A percentile compares a stretch with the other conserved stretches of the same genome.
Conservation (phyloP, 2,797 vertebrate genomes). For the Anabas testudineus region DNA sequence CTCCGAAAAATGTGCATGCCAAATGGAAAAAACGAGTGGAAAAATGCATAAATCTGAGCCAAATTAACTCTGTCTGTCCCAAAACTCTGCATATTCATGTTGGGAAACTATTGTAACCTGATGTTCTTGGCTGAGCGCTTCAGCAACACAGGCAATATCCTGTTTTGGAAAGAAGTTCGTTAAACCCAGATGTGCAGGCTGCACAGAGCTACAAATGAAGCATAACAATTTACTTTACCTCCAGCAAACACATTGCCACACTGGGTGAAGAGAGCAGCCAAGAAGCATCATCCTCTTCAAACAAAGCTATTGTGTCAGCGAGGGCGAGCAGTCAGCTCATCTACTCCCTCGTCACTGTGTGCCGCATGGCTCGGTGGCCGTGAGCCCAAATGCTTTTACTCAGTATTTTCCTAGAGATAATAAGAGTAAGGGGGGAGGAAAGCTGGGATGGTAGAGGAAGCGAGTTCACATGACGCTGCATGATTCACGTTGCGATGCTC, state of each 20-base stretch:
- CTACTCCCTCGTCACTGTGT: slow-evolving; percentile 40
- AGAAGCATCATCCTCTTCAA: slow-evolving; percentile 44
- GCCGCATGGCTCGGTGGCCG: slow-evolving; percentile 40
- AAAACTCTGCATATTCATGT: slow-evolving; percentile 27
- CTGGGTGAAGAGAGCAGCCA: slow-evolving; percentile 37
- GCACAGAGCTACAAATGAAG: slow-evolving; percentile 57
- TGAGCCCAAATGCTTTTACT: slow-evolving; percentile 40
- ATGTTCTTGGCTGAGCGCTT: slow-evolving; percentile 43
- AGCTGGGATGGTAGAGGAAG: not conserved
- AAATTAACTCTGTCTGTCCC: slow-evolving; percentile 25
- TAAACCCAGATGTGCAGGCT: slow-evolving; percentile 56
- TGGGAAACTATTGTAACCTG: slow-evolving; percentile 51
- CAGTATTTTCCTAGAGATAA: slow-evolving; percentile 51
- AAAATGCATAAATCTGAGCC: slow-evolving; percentile 20
- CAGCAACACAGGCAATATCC: slow-evolving; percentile 26
- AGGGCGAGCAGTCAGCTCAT: slow-evolving; percentile 46
- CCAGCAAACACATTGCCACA: slow-evolving; percentile 27
- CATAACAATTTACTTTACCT: slow-evolving; percentile 61
- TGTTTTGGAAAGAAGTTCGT: slow-evolving; percentile 50
- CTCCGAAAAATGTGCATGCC: slow-evolving; percentile 14
- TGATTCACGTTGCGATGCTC: slow-evolving; percentile 16
- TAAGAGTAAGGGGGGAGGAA: not conserved
- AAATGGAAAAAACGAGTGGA: slow-evolving; percentile 9
- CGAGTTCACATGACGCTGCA: slow-evolving; percentile 19
- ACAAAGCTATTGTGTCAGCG: slow-evolving; percentile 46